Evolutionary conservation across 2,797 vertebrate genomes (phyloP).

Genomic region (Hypotaenidia philippensis): DNA sequence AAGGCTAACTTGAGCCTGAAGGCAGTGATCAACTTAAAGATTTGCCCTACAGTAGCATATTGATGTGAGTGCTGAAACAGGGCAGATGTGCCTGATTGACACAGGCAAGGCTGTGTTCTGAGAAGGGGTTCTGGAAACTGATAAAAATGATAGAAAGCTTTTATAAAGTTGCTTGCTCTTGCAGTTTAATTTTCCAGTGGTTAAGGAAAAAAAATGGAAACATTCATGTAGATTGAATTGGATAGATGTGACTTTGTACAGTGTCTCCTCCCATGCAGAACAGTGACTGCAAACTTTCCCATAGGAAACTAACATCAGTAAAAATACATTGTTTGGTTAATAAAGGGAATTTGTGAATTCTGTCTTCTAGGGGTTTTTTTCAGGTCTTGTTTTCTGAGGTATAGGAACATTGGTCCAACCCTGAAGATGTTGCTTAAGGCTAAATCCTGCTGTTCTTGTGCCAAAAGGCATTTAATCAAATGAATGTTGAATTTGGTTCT

Average conservation of each 20-base stretch:
- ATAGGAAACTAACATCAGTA: slow-evolving; percentile 10
- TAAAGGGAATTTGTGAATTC: slow-evolving; percentile 7
- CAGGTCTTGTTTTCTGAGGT: background rate
- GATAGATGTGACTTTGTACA: background rate
- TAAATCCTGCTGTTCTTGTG: background rate
- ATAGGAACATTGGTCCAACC: background rate
- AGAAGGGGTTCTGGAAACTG: background rate
- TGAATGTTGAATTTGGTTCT: slow-evolving; percentile 31
- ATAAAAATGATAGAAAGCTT: slow-evolving; percentile 2
- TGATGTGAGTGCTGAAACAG: slow-evolving; percentile 3
- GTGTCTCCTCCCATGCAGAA: background rate
- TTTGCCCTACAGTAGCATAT: background rate
- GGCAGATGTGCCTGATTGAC: background rate
- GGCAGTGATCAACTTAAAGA: slow-evolving; percentile 40
- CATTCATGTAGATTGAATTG: background rate
- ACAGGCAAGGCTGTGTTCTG: background rate
- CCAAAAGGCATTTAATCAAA: slow-evolving; percentile 27
- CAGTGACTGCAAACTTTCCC: slow-evolving; percentile 23
- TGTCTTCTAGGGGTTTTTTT: background rate
- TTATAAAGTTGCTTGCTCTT: background rate
- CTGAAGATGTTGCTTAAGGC: background rate
- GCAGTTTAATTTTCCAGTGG: background rate
- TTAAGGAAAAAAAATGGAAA: background rate
- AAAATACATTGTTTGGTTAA: slow-evolving; percentile 14
- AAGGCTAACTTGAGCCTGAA: slow-evolving; percentile 46